phyloP scores from a whole-genome alignment of 2,113 vertebrate genomes.

The Ammodytes marinus region DNA sequence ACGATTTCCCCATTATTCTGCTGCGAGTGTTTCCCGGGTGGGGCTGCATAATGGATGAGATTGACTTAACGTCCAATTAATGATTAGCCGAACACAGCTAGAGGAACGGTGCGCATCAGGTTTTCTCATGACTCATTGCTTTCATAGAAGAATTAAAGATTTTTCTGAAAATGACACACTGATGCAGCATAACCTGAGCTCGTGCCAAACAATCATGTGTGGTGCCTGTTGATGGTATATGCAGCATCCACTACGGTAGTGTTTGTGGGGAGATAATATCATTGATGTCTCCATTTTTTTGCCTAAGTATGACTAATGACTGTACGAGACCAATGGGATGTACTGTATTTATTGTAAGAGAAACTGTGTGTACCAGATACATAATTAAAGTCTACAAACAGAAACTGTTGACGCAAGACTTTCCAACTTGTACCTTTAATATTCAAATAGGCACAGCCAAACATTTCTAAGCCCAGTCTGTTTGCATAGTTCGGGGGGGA shows the following conservation, averaged over 20 bases:
- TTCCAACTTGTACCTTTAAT: constrained; percentile 54
- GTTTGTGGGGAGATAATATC: constrained; percentile 54
- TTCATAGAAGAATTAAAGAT: constrained; percentile 59
- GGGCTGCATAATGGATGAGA: constrained; percentile 81
- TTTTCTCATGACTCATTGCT: constrained; percentile 70
- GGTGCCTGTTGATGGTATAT: constrained; percentile 23
- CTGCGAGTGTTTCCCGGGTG: constrained; percentile 66
- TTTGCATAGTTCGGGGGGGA: constrained; percentile 39
- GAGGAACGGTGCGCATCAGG: constrained; percentile 49
- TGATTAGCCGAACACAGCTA: constrained; percentile 71
- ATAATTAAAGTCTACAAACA: constrained; percentile 77
- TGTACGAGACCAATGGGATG: constrained; percentile 75
- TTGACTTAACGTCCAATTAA: constrained; percentile 81
- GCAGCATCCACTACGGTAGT: constrained; percentile 28
- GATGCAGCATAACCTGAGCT: constrained; percentile 40
- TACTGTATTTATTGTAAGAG: constrained; percentile 65
- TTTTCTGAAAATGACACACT: constrained; percentile 48
- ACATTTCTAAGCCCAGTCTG: constrained; percentile 60
- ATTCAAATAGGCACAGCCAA: constrained; percentile 50
- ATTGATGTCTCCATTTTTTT: constrained; percentile 67
- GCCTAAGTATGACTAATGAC: constrained; percentile 69
- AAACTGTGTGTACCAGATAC: constrained; percentile 63
- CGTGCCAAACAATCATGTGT: constrained; percentile 42
- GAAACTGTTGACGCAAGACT: constrained; percentile 57
- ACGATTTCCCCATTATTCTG: constrained; percentile 73